Evolutionary conservation across 2,113 vertebrate species (phyloP), one percentile per base, ranked within the genome.

Genomic region (Myrmecophaga tridactyla): DNA sequence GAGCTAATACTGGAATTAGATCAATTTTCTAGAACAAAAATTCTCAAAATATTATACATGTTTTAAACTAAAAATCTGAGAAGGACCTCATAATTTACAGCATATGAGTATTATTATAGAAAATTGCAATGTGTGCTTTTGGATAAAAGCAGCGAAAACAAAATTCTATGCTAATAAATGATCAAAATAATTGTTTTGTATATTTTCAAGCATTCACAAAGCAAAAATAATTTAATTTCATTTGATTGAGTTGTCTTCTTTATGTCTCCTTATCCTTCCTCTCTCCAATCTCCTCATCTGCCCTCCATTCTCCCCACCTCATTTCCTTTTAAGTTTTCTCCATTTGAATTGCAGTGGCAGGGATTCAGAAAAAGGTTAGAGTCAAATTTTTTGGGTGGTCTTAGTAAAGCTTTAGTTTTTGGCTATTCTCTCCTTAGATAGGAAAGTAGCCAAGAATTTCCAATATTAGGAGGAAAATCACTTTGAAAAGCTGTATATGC

Each of bases 341-440:
- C 69, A 77, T 97, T 80, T 84, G 51, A 86, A 58, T 82, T 58
- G 39, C 15, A 58, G 86, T 65, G 86, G 89, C 91, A 95, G 4
- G 31, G 65, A 92, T 73, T 86, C 91, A 95, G 73, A 89, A 69
- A 81, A 89, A 62, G 76, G 60, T 70, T 84, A 78, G 39, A 62
- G 89, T 91, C 78, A 60, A 67, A 62, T 87, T 34, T 29, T 86
- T 94, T 65, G 91, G 94, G 97, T 97, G 96, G 96, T 97, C 96
- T 94, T 29, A 86, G 70, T 46, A 93, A 94, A 96, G 31, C 78
- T 96, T 88, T 86, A 93, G 86, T 97, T 91, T 97, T 89, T 97
- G 96, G 96, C 96, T 97, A 97, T 96, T 97, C 95, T 97, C 92
- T 95, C 82, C 43, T 82, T 63, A 36, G 41, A 29, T 0, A 94